Percentiles rank a stretch among this genome's conserved stretches.
phyloP scores from a whole-genome alignment of 2,888 invertebrate genomes.

The Agriopis leucophaearia region DNA sequence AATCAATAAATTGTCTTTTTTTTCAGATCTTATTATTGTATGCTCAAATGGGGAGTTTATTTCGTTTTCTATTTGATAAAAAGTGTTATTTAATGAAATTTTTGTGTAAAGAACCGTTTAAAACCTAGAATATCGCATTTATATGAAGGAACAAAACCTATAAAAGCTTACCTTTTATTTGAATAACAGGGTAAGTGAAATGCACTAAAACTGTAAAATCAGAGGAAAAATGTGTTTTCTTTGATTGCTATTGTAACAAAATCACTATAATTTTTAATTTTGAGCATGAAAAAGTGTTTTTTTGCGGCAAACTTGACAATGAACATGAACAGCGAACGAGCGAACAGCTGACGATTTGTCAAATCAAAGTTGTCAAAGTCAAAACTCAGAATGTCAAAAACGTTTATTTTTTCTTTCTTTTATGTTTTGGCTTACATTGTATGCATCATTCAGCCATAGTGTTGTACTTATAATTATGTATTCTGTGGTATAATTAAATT shows the following conservation, averaged over 20 bases:
- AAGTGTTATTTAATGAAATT: slow-evolving; percentile 28
- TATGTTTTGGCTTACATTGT: not conserved
- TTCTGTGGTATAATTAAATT: too few species aligned
- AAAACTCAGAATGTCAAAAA: not conserved
- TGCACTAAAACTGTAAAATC: not conserved
- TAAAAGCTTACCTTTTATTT: not conserved
- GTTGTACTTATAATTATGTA: too few species aligned
- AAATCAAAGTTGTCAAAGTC: not conserved
- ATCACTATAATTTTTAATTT: not conserved
- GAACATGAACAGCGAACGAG: not conserved
- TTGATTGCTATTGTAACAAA: not conserved
- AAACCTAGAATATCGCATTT: not conserved
- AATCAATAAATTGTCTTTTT: slow-evolving; percentile 55
- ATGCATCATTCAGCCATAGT: too few species aligned
- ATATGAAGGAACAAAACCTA: not conserved
- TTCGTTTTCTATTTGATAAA: slow-evolving; percentile 43
- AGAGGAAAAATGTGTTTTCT: not conserved
- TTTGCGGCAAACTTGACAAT: too few species aligned
- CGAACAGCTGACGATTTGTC: not conserved
- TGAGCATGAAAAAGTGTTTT: too few species aligned
- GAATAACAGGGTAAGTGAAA: not conserved
- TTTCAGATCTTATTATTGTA: slow-evolving; percentile 40
- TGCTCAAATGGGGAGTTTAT: slow-evolving; percentile 39
- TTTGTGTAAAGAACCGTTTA: slow-evolving; percentile 42
- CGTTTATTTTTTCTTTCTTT: not conserved